These are phyloP conservation scores for Philaenus spumarius DNA, from an alignment of 1,140 invertebrate genomes.

Conservation along the genomic window DNA sequence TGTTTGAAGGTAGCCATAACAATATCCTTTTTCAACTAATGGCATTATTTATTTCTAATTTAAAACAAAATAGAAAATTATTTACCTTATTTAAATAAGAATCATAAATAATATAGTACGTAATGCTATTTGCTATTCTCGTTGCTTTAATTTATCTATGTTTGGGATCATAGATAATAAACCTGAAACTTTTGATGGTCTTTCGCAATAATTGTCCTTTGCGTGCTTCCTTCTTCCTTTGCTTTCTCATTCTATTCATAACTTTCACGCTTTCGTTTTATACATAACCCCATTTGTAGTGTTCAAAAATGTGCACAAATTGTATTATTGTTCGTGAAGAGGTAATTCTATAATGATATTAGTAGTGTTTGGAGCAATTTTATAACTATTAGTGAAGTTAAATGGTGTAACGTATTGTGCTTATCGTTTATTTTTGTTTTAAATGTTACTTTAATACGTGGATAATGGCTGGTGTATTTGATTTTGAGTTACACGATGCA, in stretches of 20 bases:
- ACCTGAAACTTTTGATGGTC: not conserved
- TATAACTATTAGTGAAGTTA: not conserved
- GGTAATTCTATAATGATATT: not conserved
- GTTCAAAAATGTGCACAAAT: not conserved
- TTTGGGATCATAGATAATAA: too few species aligned
- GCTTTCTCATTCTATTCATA: not conserved
- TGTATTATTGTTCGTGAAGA: not conserved
- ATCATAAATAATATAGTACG: too few species aligned
- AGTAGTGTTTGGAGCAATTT: not conserved
- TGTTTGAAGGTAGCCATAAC: too few species aligned
- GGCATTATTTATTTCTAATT: too few species aligned
- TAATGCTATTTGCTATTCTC: too few species aligned
- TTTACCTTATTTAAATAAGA: too few species aligned
- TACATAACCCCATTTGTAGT: constrained; percentile 10
- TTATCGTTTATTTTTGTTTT: not conserved
- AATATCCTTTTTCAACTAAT: too few species aligned
- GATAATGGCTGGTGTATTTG: constrained; percentile 54
- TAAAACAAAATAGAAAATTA: too few species aligned
- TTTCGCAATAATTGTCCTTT: not conserved
- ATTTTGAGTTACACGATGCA: constrained; percentile 75
- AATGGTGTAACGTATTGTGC: not conserved
- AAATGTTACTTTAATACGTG: constrained; percentile 1
- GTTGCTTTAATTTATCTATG: too few species aligned
- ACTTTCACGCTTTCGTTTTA: constrained; percentile 17
- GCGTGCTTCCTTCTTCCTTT: not conserved